These are phyloP conservation scores for Centrocercus urophasianus DNA, from an alignment of 2,113 vertebrate genomes.

Conservation along the genomic window DNA sequence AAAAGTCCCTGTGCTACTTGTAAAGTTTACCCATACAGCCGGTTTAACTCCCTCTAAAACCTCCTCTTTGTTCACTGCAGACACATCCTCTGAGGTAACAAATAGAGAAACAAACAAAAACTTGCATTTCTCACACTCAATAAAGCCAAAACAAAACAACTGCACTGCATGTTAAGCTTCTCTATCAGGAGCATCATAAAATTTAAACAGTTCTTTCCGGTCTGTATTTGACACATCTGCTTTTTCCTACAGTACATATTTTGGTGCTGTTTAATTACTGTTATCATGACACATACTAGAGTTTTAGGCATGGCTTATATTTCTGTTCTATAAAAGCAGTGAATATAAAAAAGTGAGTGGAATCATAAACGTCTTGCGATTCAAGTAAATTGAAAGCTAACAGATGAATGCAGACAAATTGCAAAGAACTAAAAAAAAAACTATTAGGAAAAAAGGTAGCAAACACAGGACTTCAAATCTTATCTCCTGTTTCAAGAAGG, in stretches of 20 bases:
- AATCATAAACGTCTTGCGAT: not conserved
- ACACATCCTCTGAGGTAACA: rapidly evolving
- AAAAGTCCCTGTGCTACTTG: not conserved
- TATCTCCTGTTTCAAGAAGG: not conserved
- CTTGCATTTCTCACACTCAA: not conserved
- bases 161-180: not conserved
- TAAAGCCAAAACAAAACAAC: not conserved
- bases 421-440: not conserved
- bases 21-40: not conserved
- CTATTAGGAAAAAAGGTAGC: not conserved
- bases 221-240: not conserved
- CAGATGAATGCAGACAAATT: not conserved
- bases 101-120: not conserved
- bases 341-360: not conserved
- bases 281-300: not conserved
- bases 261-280: not conserved
- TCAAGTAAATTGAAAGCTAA: not conserved
- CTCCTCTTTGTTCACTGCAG: not conserved
- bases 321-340: not conserved
- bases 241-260: not conserved
- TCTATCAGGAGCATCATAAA: not conserved
- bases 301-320: not conserved
- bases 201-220: not conserved
- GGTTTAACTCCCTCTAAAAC: not conserved
- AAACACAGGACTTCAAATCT: not conserved